Base-by-base conservation (phyloP, 2,113 vertebrate genomes). In the Malurus elegans region DNA sequence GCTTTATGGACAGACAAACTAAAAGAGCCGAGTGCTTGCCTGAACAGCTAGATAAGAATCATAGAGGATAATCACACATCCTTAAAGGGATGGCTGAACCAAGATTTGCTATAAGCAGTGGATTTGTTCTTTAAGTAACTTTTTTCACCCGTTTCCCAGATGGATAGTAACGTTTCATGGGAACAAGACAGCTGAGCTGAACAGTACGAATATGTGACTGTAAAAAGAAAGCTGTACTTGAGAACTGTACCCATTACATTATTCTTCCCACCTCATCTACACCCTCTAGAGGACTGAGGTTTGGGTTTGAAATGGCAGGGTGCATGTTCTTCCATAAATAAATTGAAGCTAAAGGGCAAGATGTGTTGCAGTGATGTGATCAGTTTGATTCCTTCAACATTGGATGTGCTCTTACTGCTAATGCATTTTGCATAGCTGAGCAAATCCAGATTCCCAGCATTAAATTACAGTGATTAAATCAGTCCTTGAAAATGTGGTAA, bases 341-440 rank as follows among this genome's bases (percentile, higher is more conserved):
- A 83, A 32, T 57, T 47, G 53, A 34, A 60, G 16, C 28, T 79
- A 51, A 48, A 72, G 47, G 56, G 32, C 72, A 67, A 64, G 50
- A 29, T 42, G 21, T 51, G 9, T 42, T 83, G 73, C 56, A 50
- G 8, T 61, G 70, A 54, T 76, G 54, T 47, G 69, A 76, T 78
- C 71, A 32, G 26, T 81, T 80, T 64, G 81, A 64, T 72, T 92
- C n/a, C 56, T 87, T 62, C 53, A 54, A 17, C 45, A 15, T 1
- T 83, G 79, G 70, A 75, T 86, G 61, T 72, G 69, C 53, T 88
- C 64, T 76, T 86, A 45, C 19, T 88, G 73, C 86, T 92, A 92
- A 91, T 95, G 69, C 66, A 69, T 96, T 95, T 91, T 92, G 79
- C 76, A 62, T 92, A 93, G 86, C 64, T 64, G 81, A 87, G 73